Evolutionary conservation across 92 coral and sea anemone genomes (phyloP), one percentile per base, ranked within the genome.

Genomic region (Chrysogorgia sp.): DNA sequence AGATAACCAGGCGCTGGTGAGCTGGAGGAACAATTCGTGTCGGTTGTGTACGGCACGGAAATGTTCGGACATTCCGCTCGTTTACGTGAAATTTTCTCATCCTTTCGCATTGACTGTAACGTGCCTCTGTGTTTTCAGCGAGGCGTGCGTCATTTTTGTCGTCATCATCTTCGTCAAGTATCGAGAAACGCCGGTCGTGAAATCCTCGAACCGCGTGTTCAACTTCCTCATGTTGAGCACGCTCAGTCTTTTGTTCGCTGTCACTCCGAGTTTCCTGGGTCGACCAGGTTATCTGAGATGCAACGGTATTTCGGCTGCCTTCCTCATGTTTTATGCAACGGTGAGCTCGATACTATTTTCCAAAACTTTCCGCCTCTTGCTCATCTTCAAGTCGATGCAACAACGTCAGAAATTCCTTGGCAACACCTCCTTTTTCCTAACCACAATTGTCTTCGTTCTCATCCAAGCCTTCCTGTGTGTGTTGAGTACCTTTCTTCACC

Each of bases 111-210:
- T 57, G 32, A 29, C 34, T 3, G 23, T 57, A 30, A 57, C 63
- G 34, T 57, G 31, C 17, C 63, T 57, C 63, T 57, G 63, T n/a
- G 63, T 22, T 2, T 1, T 57, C 9, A 15, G 63, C 2, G 63
- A 57, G 17, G 10, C 22, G 13, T 29, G 17, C 34, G 31, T 57
- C 34, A 57, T 57, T 15, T 30, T 57, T 22, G 31, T 57, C 34
- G 31, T 57, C 34, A 57, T 57, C 17, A 22, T 57, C 34, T 57
- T 57, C 34, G 34, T 15, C 63, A 57, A 57, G 63, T 57, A 23
- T 57, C 63, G 63, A 10, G 22, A 57, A 57, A 57, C 63, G 31
- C 63, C 63, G 34, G 63, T 57, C 31, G 63, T 57, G 34, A 57
- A 57, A 22, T 57, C 63, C 30, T 57, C 63, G 34, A 57, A 57